Conservation (phyloP, 2,113 vertebrate species). For the Hassar affinis region DNA sequence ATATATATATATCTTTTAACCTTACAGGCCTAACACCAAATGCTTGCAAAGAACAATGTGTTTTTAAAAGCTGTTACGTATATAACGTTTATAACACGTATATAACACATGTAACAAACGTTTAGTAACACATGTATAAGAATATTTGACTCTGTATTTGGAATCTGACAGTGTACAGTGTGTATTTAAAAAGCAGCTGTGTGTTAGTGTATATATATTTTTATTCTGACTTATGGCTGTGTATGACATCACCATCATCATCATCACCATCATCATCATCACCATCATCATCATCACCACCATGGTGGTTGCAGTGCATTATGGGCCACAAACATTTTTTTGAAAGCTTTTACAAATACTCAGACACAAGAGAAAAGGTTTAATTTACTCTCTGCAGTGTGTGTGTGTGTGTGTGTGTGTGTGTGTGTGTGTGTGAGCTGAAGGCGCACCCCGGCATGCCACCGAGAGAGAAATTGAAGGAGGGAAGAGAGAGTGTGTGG, state of each 20-base stretch:
- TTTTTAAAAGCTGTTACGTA: no score
- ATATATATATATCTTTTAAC: neutral
- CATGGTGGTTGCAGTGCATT: constrained; percentile 29
- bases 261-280: neutral
- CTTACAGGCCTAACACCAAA: neutral
- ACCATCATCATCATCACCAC: neutral
- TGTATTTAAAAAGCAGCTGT: neutral
- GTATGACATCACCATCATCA: neutral
- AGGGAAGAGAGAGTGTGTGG: neutral
- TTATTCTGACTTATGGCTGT: neutral
- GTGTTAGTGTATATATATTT: neutral
- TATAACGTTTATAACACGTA: neutral
- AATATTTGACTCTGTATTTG: neutral
- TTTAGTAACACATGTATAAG: neutral
- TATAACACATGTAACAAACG: neutral
- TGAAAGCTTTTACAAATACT: constrained; percentile 26
- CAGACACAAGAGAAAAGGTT: constrained; percentile 16
- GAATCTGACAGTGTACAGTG: neutral
- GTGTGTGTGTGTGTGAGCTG: constrained; percentile 8
- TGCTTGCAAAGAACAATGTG: neutral
- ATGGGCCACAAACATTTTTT: constrained; percentile 31
- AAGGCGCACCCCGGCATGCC: constrained; percentile 22
- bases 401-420: constrained; percentile 26
- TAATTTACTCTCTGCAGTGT: constrained; percentile 23
- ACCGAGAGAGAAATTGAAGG: constrained; percentile 13